phyloP scores from a whole-genome alignment of 2,113 vertebrate genomes.

The Choloepus hoffmanni region DNA sequence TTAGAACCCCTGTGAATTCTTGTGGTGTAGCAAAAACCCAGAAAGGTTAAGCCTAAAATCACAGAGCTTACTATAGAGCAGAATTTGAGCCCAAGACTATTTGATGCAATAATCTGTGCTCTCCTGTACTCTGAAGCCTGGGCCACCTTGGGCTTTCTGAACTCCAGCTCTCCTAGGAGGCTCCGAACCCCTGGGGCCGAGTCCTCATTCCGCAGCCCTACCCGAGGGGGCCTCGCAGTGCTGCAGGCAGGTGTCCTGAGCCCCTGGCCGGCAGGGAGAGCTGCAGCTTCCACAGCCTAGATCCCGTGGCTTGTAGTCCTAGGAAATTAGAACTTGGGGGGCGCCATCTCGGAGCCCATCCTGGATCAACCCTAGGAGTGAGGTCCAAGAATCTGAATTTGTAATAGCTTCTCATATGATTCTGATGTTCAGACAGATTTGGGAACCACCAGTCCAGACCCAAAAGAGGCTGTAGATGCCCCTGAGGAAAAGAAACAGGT shows the following conservation, averaged over 20 bases:
- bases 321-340: neutral
- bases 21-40: no score
- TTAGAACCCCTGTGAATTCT: no score
- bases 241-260: neutral
- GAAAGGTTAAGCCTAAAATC: no score
- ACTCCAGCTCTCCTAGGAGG: neutral
- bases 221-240: neutral
- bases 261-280: neutral
- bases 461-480: neutral
- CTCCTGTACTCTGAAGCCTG: neutral
- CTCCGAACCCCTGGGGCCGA: neutral
- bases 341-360: neutral
- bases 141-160: neutral
- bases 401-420: neutral
- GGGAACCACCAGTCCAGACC: neutral
- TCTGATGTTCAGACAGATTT: neutral
- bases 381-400: neutral
- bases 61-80: no score
- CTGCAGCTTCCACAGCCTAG: neutral
- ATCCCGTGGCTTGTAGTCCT: neutral
- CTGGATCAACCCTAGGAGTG: neutral
- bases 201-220: neutral
- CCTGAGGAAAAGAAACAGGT: constrained; percentile 1
- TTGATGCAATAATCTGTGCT: no score
- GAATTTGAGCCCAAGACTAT: no score